Conservation (phyloP, 1,140 invertebrate genomes). For the Drosophila subpulchrella region DNA sequence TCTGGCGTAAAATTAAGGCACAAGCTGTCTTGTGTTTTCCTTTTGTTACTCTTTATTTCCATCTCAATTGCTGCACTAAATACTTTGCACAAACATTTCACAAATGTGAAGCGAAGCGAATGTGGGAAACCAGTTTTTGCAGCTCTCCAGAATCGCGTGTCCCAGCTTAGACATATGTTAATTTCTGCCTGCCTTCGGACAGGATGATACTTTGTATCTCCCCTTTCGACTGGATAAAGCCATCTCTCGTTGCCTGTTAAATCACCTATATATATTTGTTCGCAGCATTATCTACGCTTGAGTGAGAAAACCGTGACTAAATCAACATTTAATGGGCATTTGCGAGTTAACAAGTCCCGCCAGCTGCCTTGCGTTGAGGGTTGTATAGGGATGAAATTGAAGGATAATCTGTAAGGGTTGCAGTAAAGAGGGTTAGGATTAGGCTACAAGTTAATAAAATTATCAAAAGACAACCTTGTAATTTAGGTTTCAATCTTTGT, state of each 20-base stretch:
- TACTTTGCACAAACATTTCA: slow-evolving; percentile 65
- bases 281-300: slow-evolving; percentile 67
- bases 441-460: slow-evolving; percentile 11
- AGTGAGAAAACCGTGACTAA: slow-evolving; percentile 65
- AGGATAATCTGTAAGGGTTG: slow-evolving; percentile 1
- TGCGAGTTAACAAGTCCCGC: slow-evolving; percentile 45
- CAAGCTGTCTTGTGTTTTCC: slow-evolving; percentile 34
- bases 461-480: slow-evolving; percentile 6
- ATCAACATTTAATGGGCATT: slow-evolving; percentile 74
- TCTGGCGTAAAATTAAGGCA: slow-evolving; percentile 70
- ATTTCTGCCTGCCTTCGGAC: slow-evolving; percentile 27
- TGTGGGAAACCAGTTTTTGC: slow-evolving; percentile 56
- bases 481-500: neutral
- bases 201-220: slow-evolving; percentile 39
- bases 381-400: slow-evolving; percentile 6
- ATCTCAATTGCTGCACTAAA: slow-evolving; percentile 74
- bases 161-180: slow-evolving; percentile 63
- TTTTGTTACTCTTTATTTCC: slow-evolving; percentile 60
- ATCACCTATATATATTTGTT: slow-evolving; percentile 42
- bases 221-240: slow-evolving; percentile 13
- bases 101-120: slow-evolving; percentile 29
- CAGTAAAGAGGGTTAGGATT: neutral
- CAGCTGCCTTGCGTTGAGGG: slow-evolving; percentile 26
- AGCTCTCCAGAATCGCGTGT: slow-evolving; percentile 32
- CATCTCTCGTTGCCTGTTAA: slow-evolving; percentile 17